Base-by-base conservation (phyloP, 1,140 invertebrate species). In the Archegozetes longisetosus region DNA sequence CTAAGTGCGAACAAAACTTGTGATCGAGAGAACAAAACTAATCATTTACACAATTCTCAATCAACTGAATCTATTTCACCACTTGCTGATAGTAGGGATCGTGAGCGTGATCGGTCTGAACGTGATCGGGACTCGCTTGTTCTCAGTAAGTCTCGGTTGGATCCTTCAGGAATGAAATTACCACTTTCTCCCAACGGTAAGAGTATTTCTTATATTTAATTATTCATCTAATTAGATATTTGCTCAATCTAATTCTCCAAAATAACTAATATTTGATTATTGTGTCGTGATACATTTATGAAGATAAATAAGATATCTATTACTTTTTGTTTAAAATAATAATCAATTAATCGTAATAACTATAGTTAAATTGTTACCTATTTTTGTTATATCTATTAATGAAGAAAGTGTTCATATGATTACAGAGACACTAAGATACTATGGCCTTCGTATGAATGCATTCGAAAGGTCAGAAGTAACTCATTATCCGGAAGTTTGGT, bases 401-500 rank as follows among this genome's bases (percentile, higher is more conserved):
- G 6, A 40, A 9, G 6, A 6, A 40, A 40, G 6, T 40, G 17
- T 40, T 40, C 6, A 9, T 40, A 40, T 40, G 6, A 40, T 40
- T 40, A 40, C 75, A 85, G 86, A 89, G 70, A 83, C 85, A 40
- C 76, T 87, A 32, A 84, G 84, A 68, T 78, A 83, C 62, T 88
- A 85, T 72, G 81, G 85, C 50, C 82, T 81, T 53, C 78, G 82
- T 61, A 74, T 92, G 62, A 86, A 85, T n/a, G 85, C 88, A 62
- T 88, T 84, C 75, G 88, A 92, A 73, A 77, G 82, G 62, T 80
- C 78, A 27, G 88, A 93, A 29, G 25, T 66, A 1, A 26, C 46
- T 3, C 65, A 60, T 20, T 62, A 88, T 71, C 82, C 85, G 1
- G 86, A 91, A 71, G 80, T 91, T 61, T 93, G 86, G 85, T 92